A percentile compares a stretch with the other conserved stretches of the same genome.
phyloP scores from a whole-genome alignment of 1,140 invertebrate species.

The Pemphigus obesinymphae region DNA sequence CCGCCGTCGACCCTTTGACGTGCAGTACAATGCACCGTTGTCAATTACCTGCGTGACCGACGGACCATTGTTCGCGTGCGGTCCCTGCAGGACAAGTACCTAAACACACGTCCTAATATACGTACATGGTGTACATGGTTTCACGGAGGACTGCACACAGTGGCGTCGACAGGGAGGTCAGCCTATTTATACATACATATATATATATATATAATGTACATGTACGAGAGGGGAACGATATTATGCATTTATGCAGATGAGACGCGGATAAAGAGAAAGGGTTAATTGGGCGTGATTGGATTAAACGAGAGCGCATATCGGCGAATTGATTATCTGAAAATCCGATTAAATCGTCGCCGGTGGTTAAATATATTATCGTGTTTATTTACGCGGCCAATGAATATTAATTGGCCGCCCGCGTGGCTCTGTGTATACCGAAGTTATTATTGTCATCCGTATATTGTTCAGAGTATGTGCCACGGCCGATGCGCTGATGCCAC shows the following conservation, averaged over 20 bases:
- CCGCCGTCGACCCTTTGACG: not conserved
- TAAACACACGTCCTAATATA: not conserved
- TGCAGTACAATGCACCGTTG: not conserved
- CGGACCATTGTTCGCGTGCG: not conserved
- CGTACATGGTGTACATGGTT: not conserved
- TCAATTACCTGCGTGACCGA: not conserved
- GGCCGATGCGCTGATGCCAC: too few species aligned
- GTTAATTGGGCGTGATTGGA: constrained; percentile 20
- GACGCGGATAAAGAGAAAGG: not conserved
- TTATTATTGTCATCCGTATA: not conserved
- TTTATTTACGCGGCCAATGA: constrained; percentile 27
- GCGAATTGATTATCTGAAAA: constrained; percentile 12
- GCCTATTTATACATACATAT: not conserved
- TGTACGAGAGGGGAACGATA: too few species aligned
- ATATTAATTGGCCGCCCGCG: constrained; percentile 34
- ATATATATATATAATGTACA: not conserved
- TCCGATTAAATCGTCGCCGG: not conserved
- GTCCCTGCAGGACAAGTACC: not conserved
- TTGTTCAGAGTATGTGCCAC: too few species aligned
- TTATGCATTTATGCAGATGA: constrained; percentile 7
- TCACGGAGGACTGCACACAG: not conserved
- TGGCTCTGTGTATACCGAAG: not conserved
- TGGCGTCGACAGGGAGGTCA: not conserved
- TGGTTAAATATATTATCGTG: not conserved
- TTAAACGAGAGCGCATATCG: constrained; percentile 3